Conservation (phyloP, 2,888 invertebrate species). For the Rhogogaster chlorosoma region DNA sequence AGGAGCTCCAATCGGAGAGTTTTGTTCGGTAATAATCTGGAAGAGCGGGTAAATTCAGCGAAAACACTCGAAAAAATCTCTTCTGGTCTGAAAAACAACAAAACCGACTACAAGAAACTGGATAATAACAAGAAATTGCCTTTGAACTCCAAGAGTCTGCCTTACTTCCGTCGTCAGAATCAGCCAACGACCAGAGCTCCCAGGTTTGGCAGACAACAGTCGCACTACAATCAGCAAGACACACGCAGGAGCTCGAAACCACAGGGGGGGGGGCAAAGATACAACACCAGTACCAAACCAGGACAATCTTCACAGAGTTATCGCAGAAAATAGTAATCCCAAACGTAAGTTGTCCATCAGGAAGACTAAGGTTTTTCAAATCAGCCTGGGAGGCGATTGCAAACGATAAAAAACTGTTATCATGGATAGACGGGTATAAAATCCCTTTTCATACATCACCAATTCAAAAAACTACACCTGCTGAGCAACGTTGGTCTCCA, state of each 20-base stretch:
- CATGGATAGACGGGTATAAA: conserved; percentile 21
- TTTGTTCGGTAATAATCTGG: neutral
- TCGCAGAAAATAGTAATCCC: neutral
- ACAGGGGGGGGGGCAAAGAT: conserved; percentile 11
- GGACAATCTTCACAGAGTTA: neutral
- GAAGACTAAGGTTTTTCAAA: conserved; percentile 24
- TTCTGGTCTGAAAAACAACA: neutral
- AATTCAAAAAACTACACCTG: neutral
- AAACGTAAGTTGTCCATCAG: neutral
- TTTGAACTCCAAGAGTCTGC: conserved; percentile 40
- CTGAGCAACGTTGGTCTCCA: neutral
- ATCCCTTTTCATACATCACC: neutral
- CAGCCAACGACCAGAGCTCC: conserved; percentile 8
- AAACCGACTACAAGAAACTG: neutral
- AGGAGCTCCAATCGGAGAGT: conserved; percentile 17
- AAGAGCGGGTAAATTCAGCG: conserved; percentile 7
- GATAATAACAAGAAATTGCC: neutral
- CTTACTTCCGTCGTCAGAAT: neutral
- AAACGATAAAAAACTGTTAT: neutral
- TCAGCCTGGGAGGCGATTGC: conserved; percentile 8
- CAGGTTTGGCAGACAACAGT: conserved; percentile 15
- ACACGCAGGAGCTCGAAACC: neutral
- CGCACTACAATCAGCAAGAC: conserved; percentile 1
- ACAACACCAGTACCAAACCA: neutral
- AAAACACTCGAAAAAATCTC: conserved; percentile 4